Evolutionary conservation across 2,113 vertebrate species (phyloP).

Genomic region (Morone saxatilis): DNA sequence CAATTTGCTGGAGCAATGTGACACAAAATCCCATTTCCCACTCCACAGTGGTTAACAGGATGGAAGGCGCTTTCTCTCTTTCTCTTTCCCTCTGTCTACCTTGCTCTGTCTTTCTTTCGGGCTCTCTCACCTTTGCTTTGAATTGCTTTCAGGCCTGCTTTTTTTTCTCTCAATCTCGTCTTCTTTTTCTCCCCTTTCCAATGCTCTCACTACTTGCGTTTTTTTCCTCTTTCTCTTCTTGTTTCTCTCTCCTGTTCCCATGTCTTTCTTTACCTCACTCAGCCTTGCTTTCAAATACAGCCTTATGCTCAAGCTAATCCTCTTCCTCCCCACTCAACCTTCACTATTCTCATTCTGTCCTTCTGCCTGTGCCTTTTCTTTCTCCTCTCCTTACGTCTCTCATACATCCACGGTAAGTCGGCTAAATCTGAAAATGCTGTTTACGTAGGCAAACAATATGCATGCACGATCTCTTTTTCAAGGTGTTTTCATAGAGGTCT

Average conservation of each 20-base stretch:
- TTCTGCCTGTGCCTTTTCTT: slow-evolving; percentile 5
- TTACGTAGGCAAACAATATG: neutral
- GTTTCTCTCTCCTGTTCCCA: neutral
- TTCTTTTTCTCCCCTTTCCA: slow-evolving; percentile 5
- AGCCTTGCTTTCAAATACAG: slow-evolving; percentile 20
- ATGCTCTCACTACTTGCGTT: neutral
- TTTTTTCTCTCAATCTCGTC: slow-evolving; percentile 4
- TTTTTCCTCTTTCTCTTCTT: neutral
- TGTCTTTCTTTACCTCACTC: slow-evolving; percentile 9
- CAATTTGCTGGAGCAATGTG: slow-evolving; percentile 68
- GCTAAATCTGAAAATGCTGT: slow-evolving; percentile 20
- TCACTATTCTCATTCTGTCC: slow-evolving; percentile 14
- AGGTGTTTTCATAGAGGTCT: neutral
- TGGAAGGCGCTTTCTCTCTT: slow-evolving; percentile 37
- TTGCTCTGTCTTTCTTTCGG: slow-evolving; percentile 21
- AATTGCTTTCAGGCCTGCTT: slow-evolving; percentile 37
- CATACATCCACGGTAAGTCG: neutral
- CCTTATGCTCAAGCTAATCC: slow-evolving; percentile 46
- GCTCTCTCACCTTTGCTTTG: slow-evolving; percentile 52
- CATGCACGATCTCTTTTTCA: neutral
- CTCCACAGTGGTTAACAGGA: slow-evolving; percentile 69
- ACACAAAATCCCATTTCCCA: slow-evolving; percentile 77
- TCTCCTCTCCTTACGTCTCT: slow-evolving; percentile 10
- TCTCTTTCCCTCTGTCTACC: slow-evolving; percentile 10
- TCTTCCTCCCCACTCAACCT: slow-evolving; percentile 31